Base-by-base conservation (phyloP, 1,140 invertebrate genomes). In the Plutomurus gul region DNA sequence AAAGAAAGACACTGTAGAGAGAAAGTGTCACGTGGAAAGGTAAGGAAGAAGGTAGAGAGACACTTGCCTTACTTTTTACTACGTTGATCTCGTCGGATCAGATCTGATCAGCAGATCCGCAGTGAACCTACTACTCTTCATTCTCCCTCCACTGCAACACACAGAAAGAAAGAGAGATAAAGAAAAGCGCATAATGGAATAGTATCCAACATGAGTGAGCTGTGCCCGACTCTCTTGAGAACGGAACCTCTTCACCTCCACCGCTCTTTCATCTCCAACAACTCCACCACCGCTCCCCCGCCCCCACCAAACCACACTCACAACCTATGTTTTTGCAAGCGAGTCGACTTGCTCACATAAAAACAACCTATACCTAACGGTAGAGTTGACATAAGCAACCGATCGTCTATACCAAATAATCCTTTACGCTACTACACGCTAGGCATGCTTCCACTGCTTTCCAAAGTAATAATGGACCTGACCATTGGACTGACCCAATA, bases 311-410 rank as follows among this genome's bases (percentile, higher is more conserved):
- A 18, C 11, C 13, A 47, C n/a, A 47, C 13, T 18, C 6, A 11
- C 4, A 6, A n/a, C 6, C 6, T 5, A 46, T 16, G 3, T 4
- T 0, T 49, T 8, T 22, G 0, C 20, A 10, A 10, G 6, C 4
- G 5, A 5, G 4, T n/a, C n/a, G 4, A 18, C 11, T 27, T 65
- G 4, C 30, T 36, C 13, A 27, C 30, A 65, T 65, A 33, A 65
- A 65, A 65, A n/a, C n/a, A n/a, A n/a, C n/a, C n/a, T 33, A 65
- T n/a, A 65, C 56, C 56, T 65, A 30, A n/a, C 56, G 27, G 27
- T 65, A n/a, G 56, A 65, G 56, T 30, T 65, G 56, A 65, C 56
- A 65, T 16, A 36, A 65, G 11, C 56, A 65, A 65, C 56, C 56
- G n/a, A n/a, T n/a, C n/a, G n/a, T n/a, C n/a, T n/a, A n/a, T n/a